These are phyloP conservation scores for Ricordea florida DNA, from an alignment of 92 coral and sea anemone species.

Conservation along the genomic window DNA sequence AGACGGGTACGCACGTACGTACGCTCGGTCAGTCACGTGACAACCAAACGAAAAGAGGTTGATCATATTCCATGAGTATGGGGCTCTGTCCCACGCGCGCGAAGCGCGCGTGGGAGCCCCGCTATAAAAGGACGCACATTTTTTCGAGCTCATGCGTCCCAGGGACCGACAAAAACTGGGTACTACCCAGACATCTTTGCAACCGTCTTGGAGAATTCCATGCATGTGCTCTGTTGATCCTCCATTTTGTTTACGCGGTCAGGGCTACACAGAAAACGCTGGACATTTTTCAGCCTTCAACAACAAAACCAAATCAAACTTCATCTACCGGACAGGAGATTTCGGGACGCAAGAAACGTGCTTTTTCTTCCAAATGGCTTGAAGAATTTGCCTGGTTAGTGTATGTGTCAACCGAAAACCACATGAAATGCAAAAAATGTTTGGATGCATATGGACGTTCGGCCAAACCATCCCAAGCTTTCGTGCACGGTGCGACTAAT, in stretches of 20 bases:
- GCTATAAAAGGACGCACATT: neutral
- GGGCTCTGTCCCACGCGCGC: too few relatives aligned
- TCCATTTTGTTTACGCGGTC: neutral
- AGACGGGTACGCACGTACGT: too few relatives aligned
- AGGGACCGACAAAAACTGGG: conserved; percentile 1
- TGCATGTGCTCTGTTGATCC: neutral
- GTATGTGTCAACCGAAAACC: conserved; percentile 4
- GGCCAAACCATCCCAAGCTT: conserved; percentile 11
- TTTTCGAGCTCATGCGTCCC: conserved; percentile 9
- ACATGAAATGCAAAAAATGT: conserved; percentile 29
- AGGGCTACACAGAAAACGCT: neutral
- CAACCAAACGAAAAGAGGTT: too few relatives aligned
- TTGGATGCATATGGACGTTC: conserved; percentile 15
- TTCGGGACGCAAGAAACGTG: neutral
- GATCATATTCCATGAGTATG: too few relatives aligned
- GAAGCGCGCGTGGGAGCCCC: too few relatives aligned
- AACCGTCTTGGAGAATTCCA: neutral
- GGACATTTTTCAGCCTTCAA: conserved; percentile 1
- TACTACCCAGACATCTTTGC: conserved; percentile 4
- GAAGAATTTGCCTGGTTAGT: conserved; percentile 2
- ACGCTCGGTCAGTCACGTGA: too few relatives aligned
- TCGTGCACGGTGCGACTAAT: conserved; percentile 13
- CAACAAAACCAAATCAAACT: neutral
- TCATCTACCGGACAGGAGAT: neutral
- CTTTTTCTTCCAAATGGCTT: conserved; percentile 1